Evolutionary conservation across 1,140 invertebrate genomes (phyloP), one percentile per base, ranked within the genome.

Genomic region (Neuroterus valhalla): DNA sequence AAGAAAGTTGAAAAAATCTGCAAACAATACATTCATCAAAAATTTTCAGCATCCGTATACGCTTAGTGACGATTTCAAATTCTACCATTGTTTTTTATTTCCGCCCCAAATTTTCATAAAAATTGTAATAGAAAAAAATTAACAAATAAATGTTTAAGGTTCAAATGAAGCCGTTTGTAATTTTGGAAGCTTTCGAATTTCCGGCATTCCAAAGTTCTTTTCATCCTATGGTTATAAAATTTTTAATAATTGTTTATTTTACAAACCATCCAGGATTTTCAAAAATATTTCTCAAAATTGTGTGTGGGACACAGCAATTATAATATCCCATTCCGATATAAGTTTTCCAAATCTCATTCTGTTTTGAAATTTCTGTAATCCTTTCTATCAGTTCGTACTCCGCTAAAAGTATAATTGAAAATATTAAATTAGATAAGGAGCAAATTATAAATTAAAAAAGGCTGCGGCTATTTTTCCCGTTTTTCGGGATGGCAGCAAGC

Each of bases 321-420:
- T 99, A 95, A 88, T 99, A 99, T 0, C 99, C 99, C 95, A 99
- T 98, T 0, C 99, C 99, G 70, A 99, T 99, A 85, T 97, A 99
- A 6, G 96, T 96, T 71, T 98, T 92, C 96, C 97, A 99, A 80
- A 98, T 92, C 89, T 98, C 91, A 91, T 99, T 99, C 82, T 95
- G 94, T 70, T 95, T 92, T 0, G 96, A 95, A 77, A 99, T 95
- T 75, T 93, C 90, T 42, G 93, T 91, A 21, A 97, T 94, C 82
- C 94, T 92, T 75, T 94, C 93, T 42, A 98, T 94, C 14, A 99
- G 88, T 76, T 98, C 95, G 85, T 96, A 94, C 90, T 99, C 98
- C 86, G 95, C 98, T 97, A 83, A 46, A 91, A 90, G 81, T 74
- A 79, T 80, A 69, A 80, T 76, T n/a, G n/a, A 74, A 48, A 66